Base-by-base conservation (phyloP, 92 coral and sea anemone species). In the Virgularia gustaviana region DNA sequence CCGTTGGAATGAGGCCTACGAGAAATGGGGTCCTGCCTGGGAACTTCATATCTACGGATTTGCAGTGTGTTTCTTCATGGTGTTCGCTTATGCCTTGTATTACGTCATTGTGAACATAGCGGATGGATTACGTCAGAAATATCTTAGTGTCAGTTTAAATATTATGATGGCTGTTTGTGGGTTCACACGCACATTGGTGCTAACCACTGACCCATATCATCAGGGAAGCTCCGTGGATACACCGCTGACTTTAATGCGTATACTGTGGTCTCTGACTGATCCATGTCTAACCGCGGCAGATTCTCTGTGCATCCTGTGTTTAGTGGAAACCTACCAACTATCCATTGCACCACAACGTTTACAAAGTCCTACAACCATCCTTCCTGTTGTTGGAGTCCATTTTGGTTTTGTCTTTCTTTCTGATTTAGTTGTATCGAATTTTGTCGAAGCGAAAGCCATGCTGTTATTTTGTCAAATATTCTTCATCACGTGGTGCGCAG, bases 221-320 rank as follows among this genome's bases (percentile, higher is more conserved):
- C 91, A 87, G 76, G 91, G 91, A 58, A 66, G 36, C 44, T 57
- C 51, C 15, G 82, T 83, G 67, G 68, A 80, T 8, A 76, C 87
- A 29, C 70, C 76, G 4, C 30, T 75, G 10, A 30, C 30, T 12
- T 49, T 44, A 29, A 87, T 87, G 91, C 88, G 91, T 57, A 53
- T 87, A 4, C 30, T 87, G 30, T 87, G 91, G 91, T 79, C 86
- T 20, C 65, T 84, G 20, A 78, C 83, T 3, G 86, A 81, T n/a
- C 91, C 91, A 9, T 83, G 91, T 65, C 62, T 87, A 30, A 84
- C 88, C 0, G 81, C 91, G 0, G 84, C 91, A n/a, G 91, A 87
- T 63, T 83, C 77, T 6, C 9, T 83, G 73, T 77, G 83, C 51
- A 78, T 87, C 44, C 61, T 83, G 51, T 72, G 86, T 11, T 73